phyloP scores from a whole-genome alignment of 2,888 invertebrate genomes.

The Athetis lepigone region DNA sequence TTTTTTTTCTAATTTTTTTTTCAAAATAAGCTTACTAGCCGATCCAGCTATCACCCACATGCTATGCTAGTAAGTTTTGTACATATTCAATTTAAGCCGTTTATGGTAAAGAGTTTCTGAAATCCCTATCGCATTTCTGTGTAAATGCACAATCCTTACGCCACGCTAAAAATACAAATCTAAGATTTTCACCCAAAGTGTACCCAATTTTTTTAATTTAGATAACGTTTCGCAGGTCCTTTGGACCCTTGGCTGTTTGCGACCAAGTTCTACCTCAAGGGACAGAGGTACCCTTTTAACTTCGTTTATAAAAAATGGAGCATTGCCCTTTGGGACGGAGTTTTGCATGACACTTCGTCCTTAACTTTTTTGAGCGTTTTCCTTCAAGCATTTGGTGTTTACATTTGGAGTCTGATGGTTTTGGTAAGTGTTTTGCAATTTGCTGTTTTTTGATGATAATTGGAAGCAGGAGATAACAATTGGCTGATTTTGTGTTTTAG shows the following conservation, averaged over 20 bases:
- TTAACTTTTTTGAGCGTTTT: slow-evolving; percentile 56
- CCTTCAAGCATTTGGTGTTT: slow-evolving; percentile 49
- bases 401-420: slow-evolving; percentile 45
- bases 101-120: too few species aligned
- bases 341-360: slow-evolving; percentile 78
- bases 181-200: slow-evolving; percentile 41
- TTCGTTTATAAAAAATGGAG: slow-evolving; percentile 84
- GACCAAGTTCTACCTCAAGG: slow-evolving; percentile 68
- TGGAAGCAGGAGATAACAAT: not conserved
- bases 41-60: too few species aligned
- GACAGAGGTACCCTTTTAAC: slow-evolving; percentile 80
- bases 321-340: slow-evolving; percentile 73
- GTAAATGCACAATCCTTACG: not conserved
- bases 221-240: slow-evolving; percentile 61
- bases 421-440: slow-evolving; percentile 53
- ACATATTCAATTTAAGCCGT: too few species aligned
- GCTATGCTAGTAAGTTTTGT: too few species aligned
- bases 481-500: not conserved
- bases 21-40: too few species aligned
- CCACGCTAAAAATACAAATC: slow-evolving; percentile 24
- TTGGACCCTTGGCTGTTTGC: slow-evolving; percentile 63
- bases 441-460: slow-evolving; percentile 29
- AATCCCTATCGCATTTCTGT: too few species aligned
- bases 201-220: slow-evolving; percentile 67
- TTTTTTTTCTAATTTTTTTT: too few species aligned